Evolutionary conservation across 2,888 invertebrate genomes (phyloP).

Genomic region (Sialis lutaria): DNA sequence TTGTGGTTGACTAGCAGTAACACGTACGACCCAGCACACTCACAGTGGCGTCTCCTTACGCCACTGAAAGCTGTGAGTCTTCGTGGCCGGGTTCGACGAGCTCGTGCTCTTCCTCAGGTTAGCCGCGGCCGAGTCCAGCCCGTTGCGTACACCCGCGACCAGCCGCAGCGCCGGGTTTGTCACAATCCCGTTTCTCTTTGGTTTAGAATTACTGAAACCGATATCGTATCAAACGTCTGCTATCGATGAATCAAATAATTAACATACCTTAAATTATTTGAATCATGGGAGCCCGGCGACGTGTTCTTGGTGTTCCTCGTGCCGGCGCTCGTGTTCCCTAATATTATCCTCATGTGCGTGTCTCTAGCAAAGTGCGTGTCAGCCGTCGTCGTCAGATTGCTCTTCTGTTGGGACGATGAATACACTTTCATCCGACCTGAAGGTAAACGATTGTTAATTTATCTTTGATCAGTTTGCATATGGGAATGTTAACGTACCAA

Average conservation of each 20-base stretch:
- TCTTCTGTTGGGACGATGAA: conserved; percentile 22
- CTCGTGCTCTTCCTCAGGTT: conserved; percentile 42
- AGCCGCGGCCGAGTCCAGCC: conserved; percentile 44
- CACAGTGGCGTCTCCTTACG: conserved; percentile 66
- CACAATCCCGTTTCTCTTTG: conserved; percentile 69
- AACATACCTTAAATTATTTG: background rate
- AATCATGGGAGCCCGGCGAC: conserved; percentile 7
- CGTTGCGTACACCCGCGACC: conserved; percentile 59
- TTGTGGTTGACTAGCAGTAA: conserved; percentile 2
- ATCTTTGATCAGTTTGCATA: background rate
- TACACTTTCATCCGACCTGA: conserved; percentile 25
- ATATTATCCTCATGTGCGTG: conserved; percentile 79
- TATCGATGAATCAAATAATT: background rate
- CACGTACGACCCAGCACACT: background rate
- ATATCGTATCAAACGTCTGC: background rate
- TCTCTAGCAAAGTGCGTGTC: conserved; percentile 79
- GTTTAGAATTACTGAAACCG: conserved; percentile 27
- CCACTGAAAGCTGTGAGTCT: conserved; percentile 67
- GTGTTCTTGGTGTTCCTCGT: conserved; percentile 20
- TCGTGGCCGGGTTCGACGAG: conserved; percentile 39
- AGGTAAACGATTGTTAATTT: background rate
- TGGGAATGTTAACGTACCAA: conserved; percentile 16
- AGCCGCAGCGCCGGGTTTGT: conserved; percentile 74
- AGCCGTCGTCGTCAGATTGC: conserved; percentile 30
- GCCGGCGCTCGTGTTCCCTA: conserved; percentile 36